Evolutionary conservation across 2,797 vertebrate genomes (phyloP).

Genomic region (Eupleurogrammus muticus): DNA sequence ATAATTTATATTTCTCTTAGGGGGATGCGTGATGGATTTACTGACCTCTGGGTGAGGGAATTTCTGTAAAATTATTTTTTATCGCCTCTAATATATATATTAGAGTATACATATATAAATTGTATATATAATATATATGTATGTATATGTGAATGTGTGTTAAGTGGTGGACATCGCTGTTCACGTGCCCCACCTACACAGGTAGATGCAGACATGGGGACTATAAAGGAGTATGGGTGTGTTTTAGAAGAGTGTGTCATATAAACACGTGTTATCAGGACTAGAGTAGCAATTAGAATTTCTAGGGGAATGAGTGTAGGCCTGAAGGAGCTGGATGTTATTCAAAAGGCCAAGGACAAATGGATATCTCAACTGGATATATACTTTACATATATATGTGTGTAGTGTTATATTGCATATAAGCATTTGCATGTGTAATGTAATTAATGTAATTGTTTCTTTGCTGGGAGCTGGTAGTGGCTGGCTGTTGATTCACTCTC

Average conservation of each 20-base stretch:
- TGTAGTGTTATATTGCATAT: background rate
- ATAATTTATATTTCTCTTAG: background rate
- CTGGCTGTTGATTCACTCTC: background rate
- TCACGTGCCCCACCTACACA: conserved; percentile 65
- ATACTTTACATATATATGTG: background rate
- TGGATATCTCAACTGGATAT: conserved; percentile 6
- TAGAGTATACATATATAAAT: too few species aligned
- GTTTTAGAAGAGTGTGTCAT: conserved; percentile 6
- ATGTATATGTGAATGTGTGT: background rate
- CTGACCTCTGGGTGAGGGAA: background rate
- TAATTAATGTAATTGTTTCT: background rate
- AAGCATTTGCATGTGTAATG: background rate
- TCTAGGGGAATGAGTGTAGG: background rate
- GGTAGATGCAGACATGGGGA: conserved; percentile 40
- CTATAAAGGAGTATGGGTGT: background rate
- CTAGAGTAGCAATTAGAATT: conserved; percentile 4
- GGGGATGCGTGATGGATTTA: background rate
- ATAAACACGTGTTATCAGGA: conserved; percentile 4
- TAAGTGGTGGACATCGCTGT: conserved; percentile 36
- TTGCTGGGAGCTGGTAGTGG: too few species aligned
- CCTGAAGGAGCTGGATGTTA: background rate
- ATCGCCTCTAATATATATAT: background rate
- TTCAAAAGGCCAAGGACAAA: conserved; percentile 25
- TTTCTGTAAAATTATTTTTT: background rate
- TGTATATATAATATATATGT: background rate